Conservation (phyloP, 2,888 invertebrate species). For the Drosophila tanythrix region DNA sequence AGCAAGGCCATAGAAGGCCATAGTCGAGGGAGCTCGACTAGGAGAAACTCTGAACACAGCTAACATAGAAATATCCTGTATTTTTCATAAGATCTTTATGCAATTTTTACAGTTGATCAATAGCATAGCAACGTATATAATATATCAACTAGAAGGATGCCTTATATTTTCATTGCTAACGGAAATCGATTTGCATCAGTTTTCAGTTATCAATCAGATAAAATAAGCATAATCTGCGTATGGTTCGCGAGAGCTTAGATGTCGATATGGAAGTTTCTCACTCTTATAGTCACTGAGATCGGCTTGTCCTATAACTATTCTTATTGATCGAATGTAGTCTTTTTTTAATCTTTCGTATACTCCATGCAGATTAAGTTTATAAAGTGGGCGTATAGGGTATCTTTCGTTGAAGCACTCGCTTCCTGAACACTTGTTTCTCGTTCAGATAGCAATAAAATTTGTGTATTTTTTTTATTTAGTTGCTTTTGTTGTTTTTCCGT, state of each 20-base stretch:
- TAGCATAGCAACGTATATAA: not conserved
- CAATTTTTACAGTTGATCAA: not conserved
- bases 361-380: not conserved
- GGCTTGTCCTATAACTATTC: not conserved
- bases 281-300: not conserved
- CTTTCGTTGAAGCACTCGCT: not conserved
- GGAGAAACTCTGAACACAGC: not conserved
- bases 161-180: not conserved
- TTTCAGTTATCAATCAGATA: not conserved
- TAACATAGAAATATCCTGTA: not conserved
- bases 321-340: not conserved
- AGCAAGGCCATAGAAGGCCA: not conserved
- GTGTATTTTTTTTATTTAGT: constrained; percentile 11
- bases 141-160: not conserved
- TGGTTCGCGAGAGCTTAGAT: not conserved
- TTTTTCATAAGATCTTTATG: too few relatives aligned
- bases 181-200: not conserved
- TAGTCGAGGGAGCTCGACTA: not conserved
- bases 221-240: not conserved
- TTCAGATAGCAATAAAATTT: constrained; percentile 23
- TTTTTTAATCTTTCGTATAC: not conserved
- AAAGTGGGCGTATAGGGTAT: constrained; percentile 11
- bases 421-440: constrained; percentile 4
- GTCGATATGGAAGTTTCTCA: not conserved
- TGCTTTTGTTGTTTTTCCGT: constrained; percentile 2